A percentile compares a stretch with the other conserved stretches of the same genome.
Conservation (phyloP, 2,888 invertebrate genomes). For the Drosophila longiperda region DNA sequence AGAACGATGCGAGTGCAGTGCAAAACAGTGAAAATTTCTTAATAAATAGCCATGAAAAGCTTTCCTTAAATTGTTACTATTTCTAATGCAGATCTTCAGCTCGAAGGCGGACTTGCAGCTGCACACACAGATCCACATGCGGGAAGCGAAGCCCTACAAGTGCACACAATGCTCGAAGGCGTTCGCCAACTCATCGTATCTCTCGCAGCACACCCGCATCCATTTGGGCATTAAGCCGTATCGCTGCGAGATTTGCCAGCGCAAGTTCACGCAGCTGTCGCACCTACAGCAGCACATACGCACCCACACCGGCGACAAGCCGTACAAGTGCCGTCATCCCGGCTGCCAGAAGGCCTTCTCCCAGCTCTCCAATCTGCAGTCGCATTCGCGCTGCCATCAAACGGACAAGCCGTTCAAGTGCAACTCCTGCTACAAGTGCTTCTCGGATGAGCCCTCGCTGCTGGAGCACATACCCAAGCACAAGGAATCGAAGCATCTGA, state of each 20-base stretch:
- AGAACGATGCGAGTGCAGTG: not conserved
- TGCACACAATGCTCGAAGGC: conserved; percentile 99
- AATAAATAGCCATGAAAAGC: too few species aligned
- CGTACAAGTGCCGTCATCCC: conserved; percentile 98
- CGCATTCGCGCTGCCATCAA: conserved; percentile 99
- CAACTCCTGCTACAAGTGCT: conserved; percentile 99
- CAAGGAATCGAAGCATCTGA: conserved; percentile 99
- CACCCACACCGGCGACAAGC: conserved; percentile 99
- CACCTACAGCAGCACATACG: conserved; percentile 99
- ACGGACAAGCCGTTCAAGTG: conserved; percentile 99
- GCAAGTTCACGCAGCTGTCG: conserved; percentile 99
- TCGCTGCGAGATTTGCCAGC: conserved; percentile 98
- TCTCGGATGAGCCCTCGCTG: conserved; percentile 97
- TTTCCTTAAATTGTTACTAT: not conserved
- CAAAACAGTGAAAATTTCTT: not conserved
- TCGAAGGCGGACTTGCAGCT: conserved; percentile 98
- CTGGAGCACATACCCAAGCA: conserved; percentile 99
- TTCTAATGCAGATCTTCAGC: conserved; percentile 94
- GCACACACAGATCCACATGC: conserved; percentile 99
- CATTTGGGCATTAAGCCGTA: conserved; percentile 99
- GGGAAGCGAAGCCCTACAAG: conserved; percentile 99
- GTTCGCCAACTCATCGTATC: conserved; percentile 99
- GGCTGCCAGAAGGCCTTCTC: conserved; percentile 99
- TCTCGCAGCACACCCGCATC: conserved; percentile 99
- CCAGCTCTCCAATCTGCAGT: conserved; percentile 99